Evolutionary conservation across 2,113 vertebrate genomes (phyloP), one percentile per base, ranked within the genome.

Genomic region (Neodon shergylaensis): DNA sequence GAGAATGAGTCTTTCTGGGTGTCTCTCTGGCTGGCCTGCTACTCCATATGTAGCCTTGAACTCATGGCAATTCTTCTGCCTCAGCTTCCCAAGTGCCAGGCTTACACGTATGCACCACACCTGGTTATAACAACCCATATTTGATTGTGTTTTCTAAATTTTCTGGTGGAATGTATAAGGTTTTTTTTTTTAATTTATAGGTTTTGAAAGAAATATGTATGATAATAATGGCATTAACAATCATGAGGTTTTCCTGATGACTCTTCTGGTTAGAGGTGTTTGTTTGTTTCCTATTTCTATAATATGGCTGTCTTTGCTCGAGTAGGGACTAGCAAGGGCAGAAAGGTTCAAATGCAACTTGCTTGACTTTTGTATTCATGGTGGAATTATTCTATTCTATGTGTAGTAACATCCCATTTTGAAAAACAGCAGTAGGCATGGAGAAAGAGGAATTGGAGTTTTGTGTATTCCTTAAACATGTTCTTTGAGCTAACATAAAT

Each of bases 161-260:
- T 87, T 91, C 87, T 39, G 68, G 13, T 87, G 61, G 33, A 88
- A 70, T 63, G 14, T 26, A 17, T 24, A 68, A 12, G 6, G 9
- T 72, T 81, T 86, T 91, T 68, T 72, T 81, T 86, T 91, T 68
- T 47, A 49, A 74, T 31, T 73, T 88, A 36, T 92, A 79, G 42
- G 8, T 86, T 79, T 95, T 58, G 31, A 66, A 92, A 68, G 44
- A 76, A 88, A 74, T 54, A 42, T 24, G 36, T 58, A 47, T 39
- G 68, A 36, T 83, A 89, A 42, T 24, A 79, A 70, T 31, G 47
- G 44, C 19, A 77, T 83, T 77, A 83, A 39, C 58, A 61, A 92
- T 76, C 16, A n/a, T 33, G 12, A 47, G 47, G 36, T 42, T 84
- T 84, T 89, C n/a, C 28, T 3, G 17, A 70, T 26, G 65, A 61